Evolutionary conservation across 2,888 invertebrate species (phyloP).

Genomic region (Cosmorhoe ocellata): DNA sequence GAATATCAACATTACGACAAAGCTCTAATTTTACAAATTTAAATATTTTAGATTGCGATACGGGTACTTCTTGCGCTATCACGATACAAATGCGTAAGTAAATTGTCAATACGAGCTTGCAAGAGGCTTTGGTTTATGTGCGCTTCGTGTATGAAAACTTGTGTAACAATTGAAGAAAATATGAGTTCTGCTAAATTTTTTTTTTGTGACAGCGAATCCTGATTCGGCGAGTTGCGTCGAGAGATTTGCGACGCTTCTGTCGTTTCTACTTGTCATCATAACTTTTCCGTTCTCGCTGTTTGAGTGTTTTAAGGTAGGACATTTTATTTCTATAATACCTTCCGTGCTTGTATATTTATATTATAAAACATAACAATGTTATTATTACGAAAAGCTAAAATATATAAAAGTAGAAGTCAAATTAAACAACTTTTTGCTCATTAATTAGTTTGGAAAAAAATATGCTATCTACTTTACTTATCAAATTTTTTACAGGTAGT

Average conservation of each 20-base stretch:
- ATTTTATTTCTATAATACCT: no score
- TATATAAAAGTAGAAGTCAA: no score
- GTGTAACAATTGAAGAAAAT: not conserved
- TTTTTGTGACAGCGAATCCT: slow-evolving; percentile 82
- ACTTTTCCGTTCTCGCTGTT: slow-evolving; percentile 93
- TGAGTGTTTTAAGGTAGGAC: slow-evolving; percentile 90
- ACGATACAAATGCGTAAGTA: slow-evolving; percentile 81
- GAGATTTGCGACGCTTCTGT: slow-evolving; percentile 87
- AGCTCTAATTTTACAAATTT: slow-evolving; percentile 57
- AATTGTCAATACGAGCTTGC: slow-evolving; percentile 45
- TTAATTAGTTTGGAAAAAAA: no score
- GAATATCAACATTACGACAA: slow-evolving; percentile 29
- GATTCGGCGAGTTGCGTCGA: slow-evolving; percentile 88
- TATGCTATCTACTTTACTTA: no score
- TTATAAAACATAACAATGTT: no score
- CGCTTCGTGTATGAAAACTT: slow-evolving; percentile 36
- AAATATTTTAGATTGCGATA: slow-evolving; percentile 78
- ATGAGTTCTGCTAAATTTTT: slow-evolving; percentile 31
- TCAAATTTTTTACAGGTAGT: slow-evolving; percentile 82
- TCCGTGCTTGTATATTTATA: no score
- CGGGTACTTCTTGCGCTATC: slow-evolving; percentile 79
- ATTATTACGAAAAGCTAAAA: no score
- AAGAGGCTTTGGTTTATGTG: slow-evolving; percentile 44
- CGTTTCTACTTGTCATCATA: slow-evolving; percentile 87
- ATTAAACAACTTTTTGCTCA: no score